Evolutionary conservation across 2,113 vertebrate genomes (phyloP), one percentile per base, ranked within the genome.

Genomic region (Anarhynchus alexandrinus): DNA sequence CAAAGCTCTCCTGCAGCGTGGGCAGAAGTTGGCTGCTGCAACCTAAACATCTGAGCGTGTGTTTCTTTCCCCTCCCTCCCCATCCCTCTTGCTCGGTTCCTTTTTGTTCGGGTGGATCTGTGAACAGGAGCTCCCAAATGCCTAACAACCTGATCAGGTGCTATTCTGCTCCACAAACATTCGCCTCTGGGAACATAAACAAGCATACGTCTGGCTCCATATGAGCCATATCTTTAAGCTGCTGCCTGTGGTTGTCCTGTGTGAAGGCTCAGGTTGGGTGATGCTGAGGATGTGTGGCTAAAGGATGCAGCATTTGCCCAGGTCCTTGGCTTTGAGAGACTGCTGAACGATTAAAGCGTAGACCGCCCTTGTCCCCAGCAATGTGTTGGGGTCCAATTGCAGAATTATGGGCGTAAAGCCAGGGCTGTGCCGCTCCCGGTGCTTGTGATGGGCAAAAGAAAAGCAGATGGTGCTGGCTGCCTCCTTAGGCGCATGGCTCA

Each of bases 271-370:
- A 1, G 52, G 25, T 0, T 80, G 87, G 10, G n/a, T 26, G 66
- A n/a, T 20, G 47, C 64, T 34, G 51, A 38, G 51, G 77, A 15
- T n/a, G 22, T 13, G 47, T 18, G 62, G 71, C 43, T 59, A 5
- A 76, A 47, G 43, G 43, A n/a, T 0, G 0, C 30, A 14, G 57
- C 3, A 0, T 66, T 51, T 0, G 0, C 32, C 73, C 2, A 4
- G n/a, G 49, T 43, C 54, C 57, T 45, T 38, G 58, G 74, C 74
- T 70, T 40, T 27, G 58, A 45, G 58, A 49, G 23, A 4, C 47
- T 16, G 21, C 61, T 76, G 61, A 79, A 1, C 12, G 45, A 49
- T 36, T 22, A 2, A 54, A 42, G 29, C 0, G 4, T 4, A 42
- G 76, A n/a, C 16, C 13, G 4, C 25, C 12, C 23, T 62, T 20